Evolutionary conservation across 2,888 invertebrate genomes (phyloP).

Genomic region (Masnerella sp.): DNA sequence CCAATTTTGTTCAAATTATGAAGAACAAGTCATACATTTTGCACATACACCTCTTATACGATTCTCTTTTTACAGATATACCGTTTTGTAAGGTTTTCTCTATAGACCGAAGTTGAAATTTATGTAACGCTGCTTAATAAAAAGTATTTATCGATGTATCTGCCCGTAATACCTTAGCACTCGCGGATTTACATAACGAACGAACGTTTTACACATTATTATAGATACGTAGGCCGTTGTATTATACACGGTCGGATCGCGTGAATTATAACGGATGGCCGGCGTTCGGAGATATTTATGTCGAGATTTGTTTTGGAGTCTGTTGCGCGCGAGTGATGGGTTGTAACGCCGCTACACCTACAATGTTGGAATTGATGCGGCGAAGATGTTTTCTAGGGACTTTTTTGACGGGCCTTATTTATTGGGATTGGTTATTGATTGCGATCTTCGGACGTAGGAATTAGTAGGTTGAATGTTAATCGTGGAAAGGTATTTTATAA

Average conservation of each 20-base stretch:
- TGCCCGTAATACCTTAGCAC: conserved; percentile 32
- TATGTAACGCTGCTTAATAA: conserved; percentile 3
- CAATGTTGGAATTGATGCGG: conserved; percentile 45
- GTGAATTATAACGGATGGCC: conserved; percentile 51
- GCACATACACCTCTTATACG: too few species aligned
- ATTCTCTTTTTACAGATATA: too few species aligned
- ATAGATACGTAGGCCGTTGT: conserved; percentile 41
- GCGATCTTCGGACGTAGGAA: conserved; percentile 22
- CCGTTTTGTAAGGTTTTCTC: too few species aligned
- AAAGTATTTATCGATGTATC: conserved; percentile 35
- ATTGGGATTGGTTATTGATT: conserved; percentile 41
- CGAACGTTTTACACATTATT: conserved; percentile 46
- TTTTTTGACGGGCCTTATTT: conserved; percentile 40
- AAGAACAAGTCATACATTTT: too few species aligned
- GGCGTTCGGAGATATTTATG: conserved; percentile 40
- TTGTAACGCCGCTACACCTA: conserved; percentile 39
- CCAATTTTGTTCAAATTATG: too few species aligned
- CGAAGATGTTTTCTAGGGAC: conserved; percentile 27
- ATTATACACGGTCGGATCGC: conserved; percentile 49
- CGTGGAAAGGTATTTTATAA: conserved; percentile 9
- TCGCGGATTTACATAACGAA: conserved; percentile 52
- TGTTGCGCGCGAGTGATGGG: conserved; percentile 42
- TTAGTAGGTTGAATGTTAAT: conserved; percentile 41
- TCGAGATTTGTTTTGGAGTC: conserved; percentile 49
- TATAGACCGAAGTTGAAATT: too few species aligned